phyloP scores from a whole-genome alignment of 2,888 invertebrate species.

The Tenthredo livida region DNA sequence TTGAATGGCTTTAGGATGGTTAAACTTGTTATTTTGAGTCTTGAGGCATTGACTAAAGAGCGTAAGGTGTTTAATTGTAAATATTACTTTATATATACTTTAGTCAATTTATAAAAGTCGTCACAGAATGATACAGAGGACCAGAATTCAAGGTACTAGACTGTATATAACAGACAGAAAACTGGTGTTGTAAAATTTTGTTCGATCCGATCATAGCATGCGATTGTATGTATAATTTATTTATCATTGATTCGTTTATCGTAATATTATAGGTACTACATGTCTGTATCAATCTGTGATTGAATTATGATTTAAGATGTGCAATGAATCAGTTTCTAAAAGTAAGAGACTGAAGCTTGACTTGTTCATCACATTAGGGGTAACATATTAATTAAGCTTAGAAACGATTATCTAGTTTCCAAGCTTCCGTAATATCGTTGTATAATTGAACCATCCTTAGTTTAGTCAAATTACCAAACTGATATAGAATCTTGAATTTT shows the following conservation, averaged over 20 bases:
- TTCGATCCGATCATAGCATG: background rate
- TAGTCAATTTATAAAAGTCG: background rate
- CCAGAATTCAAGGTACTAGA: background rate
- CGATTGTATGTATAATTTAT: background rate
- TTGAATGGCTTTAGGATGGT: background rate
- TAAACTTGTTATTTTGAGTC: background rate
- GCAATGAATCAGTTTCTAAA: conserved; percentile 37
- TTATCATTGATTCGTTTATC: background rate
- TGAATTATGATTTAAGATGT: conserved; percentile 2
- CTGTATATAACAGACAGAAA: background rate
- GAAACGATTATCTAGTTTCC: background rate
- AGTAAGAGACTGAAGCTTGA: conserved; percentile 15
- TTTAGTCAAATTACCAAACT: background rate
- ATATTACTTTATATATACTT: background rate
- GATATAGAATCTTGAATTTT: background rate
- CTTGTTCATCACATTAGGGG: conserved; percentile 1
- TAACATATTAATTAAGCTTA: background rate
- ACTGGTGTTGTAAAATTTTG: background rate
- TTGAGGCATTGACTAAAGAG: background rate
- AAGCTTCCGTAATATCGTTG: background rate
- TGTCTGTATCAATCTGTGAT: conserved; percentile 5
- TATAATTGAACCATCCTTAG: background rate
- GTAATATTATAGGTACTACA: background rate
- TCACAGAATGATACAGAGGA: background rate
- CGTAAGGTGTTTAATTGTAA: background rate